These are phyloP conservation scores for Sinhomidia bicolor DNA, from an alignment of 2,888 invertebrate genomes.

Conservation along the genomic window DNA sequence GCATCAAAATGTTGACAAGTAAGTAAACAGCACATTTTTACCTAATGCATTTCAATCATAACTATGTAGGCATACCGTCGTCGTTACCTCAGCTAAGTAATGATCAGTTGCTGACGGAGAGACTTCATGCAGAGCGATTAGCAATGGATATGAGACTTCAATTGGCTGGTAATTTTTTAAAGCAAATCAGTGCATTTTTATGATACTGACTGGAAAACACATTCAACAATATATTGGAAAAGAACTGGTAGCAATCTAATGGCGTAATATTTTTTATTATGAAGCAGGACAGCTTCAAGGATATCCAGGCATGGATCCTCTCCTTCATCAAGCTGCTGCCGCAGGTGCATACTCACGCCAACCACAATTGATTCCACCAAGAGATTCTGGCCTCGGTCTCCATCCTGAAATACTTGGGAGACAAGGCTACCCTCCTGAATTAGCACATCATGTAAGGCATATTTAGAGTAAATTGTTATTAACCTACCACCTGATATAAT, in stretches of 20 bases:
- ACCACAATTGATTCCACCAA: conserved; percentile 84
- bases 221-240: too few species aligned
- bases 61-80: conserved; percentile 80
- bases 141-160: conserved; percentile 87
- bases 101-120: conserved; percentile 80
- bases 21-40: neutral
- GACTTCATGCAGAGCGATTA: conserved; percentile 87
- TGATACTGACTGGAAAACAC: too few species aligned
- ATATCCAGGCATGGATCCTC: conserved; percentile 79
- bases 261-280: conserved; percentile 4
- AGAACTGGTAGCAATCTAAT: too few species aligned
- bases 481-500: too few species aligned
- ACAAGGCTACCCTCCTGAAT: conserved; percentile 89
- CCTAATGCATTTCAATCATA: neutral
- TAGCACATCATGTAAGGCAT: conserved; percentile 87
- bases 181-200: too few species aligned
- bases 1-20: neutral
- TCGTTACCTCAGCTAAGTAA: conserved; percentile 79
- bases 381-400: conserved; percentile 86
- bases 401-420: conserved; percentile 89
- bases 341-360: conserved; percentile 85
- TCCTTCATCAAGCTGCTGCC: conserved; percentile 81
- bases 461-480: too few species aligned
- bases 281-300: conserved; percentile 79
- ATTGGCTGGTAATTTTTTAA: conserved; percentile 75